A percentile compares a stretch with the other conserved stretches of the same genome.
These are phyloP conservation scores for Liposcelis brunnea DNA, from an alignment of 2,888 invertebrate genomes.

Conservation along the genomic window DNA sequence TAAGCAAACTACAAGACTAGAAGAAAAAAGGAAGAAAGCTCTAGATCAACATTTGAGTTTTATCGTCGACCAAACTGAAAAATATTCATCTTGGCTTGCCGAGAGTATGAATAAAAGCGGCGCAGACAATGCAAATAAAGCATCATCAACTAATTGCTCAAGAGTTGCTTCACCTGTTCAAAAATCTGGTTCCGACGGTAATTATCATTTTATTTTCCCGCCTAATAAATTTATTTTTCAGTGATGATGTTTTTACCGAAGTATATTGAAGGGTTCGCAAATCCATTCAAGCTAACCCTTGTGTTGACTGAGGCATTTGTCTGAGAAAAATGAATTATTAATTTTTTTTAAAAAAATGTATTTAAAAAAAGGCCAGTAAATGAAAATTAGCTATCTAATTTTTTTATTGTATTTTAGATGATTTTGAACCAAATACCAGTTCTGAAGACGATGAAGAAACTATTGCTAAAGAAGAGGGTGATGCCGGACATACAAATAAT, in stretches of 20 bases:
- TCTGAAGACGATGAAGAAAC: conserved; percentile 86
- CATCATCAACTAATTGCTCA: conserved; percentile 16
- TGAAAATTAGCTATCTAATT: conserved; percentile 1
- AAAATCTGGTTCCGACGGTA: neutral
- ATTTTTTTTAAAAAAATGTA: neutral
- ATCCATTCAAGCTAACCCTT: conserved; percentile 1
- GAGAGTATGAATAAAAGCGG: conserved; percentile 59
- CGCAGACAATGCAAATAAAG: conserved; percentile 17
- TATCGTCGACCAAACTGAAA: conserved; percentile 96
- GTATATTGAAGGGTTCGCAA: neutral
- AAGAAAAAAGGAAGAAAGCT: conserved; percentile 87
- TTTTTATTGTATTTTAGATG: conserved; percentile 34
- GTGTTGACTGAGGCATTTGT: neutral
- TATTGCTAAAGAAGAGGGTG: conserved; percentile 62
- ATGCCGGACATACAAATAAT: conserved; percentile 35
- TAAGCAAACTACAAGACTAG: conserved; percentile 79
- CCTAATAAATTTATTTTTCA: neutral
- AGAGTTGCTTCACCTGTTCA: conserved; percentile 6
- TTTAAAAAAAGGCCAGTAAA: neutral
- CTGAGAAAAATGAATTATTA: neutral
- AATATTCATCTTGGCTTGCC: conserved; percentile 79
- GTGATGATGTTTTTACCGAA: neutral
- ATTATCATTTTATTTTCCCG: too few relatives aligned
- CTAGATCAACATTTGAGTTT: conserved; percentile 92
- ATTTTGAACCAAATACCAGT: conserved; percentile 66